Conservation (phyloP, 2,888 invertebrate genomes). For the Cataglyphis livida region DNA sequence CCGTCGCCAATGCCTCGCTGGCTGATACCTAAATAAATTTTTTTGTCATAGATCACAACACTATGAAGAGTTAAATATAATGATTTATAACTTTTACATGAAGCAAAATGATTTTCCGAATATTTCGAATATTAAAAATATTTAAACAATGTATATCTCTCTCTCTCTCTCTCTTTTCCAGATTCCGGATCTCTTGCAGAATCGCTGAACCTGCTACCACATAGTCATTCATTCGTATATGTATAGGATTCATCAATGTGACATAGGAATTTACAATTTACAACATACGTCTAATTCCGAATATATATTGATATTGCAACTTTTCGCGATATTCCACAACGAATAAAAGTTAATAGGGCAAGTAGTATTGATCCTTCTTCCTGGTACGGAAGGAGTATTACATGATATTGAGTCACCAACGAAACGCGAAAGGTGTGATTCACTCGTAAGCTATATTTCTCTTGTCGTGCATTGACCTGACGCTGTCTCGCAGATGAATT, state of each 20-base stretch:
- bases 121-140: background rate
- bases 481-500: constrained; percentile 3
- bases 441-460: constrained; percentile 69
- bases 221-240: background rate
- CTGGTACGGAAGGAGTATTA: constrained; percentile 74
- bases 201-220: background rate
- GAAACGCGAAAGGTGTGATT: constrained; percentile 74
- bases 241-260: background rate
- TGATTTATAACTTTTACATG: background rate
- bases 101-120: background rate
- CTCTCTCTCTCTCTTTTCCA: background rate
- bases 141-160: background rate
- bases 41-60: background rate
- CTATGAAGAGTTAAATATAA: background rate
- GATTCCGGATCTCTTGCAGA: background rate
- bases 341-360: constrained; percentile 67
- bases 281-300: background rate
- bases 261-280: background rate
- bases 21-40: constrained; percentile 69
- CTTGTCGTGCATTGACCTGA: constrained; percentile 68
- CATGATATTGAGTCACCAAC: constrained; percentile 81
- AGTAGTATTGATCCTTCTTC: constrained; percentile 74
- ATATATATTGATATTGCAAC: background rate
- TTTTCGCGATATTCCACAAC: constrained; percentile 6
- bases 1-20: constrained; percentile 73